Conservation (phyloP, 2,888 invertebrate genomes). For the Pterostichus niger region DNA sequence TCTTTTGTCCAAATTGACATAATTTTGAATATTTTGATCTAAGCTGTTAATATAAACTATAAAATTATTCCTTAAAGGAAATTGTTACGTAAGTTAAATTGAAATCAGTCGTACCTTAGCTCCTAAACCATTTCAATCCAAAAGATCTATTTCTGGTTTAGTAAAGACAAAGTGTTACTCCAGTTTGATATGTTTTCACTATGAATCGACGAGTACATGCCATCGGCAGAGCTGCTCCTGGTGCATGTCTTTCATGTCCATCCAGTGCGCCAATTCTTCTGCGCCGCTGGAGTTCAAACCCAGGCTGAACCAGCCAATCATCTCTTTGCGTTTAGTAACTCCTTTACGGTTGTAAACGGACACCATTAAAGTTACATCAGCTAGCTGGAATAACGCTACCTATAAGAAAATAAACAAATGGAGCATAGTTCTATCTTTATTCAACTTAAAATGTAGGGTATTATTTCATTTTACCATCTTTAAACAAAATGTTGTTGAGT, state of each 20-base stretch:
- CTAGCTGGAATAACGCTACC: constrained; percentile 96
- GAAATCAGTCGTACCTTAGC: constrained; percentile 38
- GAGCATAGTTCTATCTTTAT: too few relatives aligned
- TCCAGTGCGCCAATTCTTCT: constrained; percentile 95
- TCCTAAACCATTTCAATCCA: constrained; percentile 40
- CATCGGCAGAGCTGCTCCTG: constrained; percentile 95
- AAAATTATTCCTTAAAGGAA: constrained; percentile 24
- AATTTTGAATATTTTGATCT: constrained; percentile 48
- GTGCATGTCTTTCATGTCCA: constrained; percentile 92
- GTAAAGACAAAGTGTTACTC: constrained; percentile 14
- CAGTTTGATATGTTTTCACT: constrained; percentile 69
- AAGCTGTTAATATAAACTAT: constrained; percentile 43
- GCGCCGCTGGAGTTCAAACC: constrained; percentile 95
- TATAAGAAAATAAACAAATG: constrained; percentile 73
- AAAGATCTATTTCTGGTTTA: constrained; percentile 38
- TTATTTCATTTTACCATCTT: too few relatives aligned
- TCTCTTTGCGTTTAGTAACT: constrained; percentile 95
- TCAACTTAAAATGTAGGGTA: too few relatives aligned
- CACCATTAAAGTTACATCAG: constrained; percentile 96
- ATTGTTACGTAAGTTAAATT: constrained; percentile 28
- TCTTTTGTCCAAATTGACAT: constrained; percentile 37
- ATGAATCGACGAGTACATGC: constrained; percentile 92
- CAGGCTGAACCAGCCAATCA: constrained; percentile 98
- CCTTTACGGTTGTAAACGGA: constrained; percentile 95
- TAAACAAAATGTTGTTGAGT: too few relatives aligned